Conservation (phyloP, 2,113 vertebrate genomes). For the Steatornis caripensis region DNA sequence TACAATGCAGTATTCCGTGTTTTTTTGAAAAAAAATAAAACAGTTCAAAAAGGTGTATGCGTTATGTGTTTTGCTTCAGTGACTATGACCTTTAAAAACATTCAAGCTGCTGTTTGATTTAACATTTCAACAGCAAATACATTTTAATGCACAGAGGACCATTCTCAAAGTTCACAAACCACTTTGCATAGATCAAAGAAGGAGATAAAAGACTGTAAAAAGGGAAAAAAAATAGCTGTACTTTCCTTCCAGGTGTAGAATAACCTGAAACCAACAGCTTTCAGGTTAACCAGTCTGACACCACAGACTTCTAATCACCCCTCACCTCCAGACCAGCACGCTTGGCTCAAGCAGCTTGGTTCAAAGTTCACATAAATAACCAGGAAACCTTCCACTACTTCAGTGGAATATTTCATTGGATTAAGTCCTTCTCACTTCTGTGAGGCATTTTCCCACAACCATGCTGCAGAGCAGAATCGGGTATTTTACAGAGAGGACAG, state of each 20-base stretch:
- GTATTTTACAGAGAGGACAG: background rate
- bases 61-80: background rate
- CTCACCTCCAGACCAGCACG: background rate
- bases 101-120: conserved; percentile 22
- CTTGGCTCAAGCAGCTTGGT: background rate
- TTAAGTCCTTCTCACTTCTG: background rate
- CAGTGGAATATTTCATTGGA: background rate
- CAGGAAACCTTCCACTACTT: background rate
- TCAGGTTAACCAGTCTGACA: background rate
- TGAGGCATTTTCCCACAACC: background rate
- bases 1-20: background rate
- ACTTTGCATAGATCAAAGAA: conserved; percentile 8
- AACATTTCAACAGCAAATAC: conserved; percentile 55
- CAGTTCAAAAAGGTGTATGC: background rate
- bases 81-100: conserved; percentile 56
- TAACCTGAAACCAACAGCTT: background rate
- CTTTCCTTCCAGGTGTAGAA: background rate
- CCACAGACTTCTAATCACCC: background rate
- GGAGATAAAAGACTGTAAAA: background rate
- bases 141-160: conserved; percentile 33
- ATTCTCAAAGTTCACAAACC: conserved; percentile 59
- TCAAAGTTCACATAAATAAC: background rate
- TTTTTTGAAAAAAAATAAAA: background rate
- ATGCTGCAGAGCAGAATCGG: background rate
- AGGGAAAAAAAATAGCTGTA: background rate